Evolutionary conservation across 2,888 invertebrate species (phyloP), one percentile per base, ranked within the genome.

Genomic region (Trissolcus brochymenae): DNA sequence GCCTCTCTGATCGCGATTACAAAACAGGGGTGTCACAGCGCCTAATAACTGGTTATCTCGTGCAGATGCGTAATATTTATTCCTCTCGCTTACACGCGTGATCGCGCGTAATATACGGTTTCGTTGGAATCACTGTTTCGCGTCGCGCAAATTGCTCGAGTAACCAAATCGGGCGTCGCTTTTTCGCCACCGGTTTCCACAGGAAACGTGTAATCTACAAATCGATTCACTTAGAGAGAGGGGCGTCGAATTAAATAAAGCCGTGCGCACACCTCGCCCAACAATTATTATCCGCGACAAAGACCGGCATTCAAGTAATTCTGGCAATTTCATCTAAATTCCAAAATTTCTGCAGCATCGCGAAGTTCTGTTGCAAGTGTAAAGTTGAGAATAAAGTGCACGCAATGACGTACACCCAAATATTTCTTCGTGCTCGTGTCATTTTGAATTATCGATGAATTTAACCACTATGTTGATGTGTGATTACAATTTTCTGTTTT

Each of bases 301-400:
- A 70, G 78, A 74, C 61, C 51, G 74, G 80, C 81, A 74, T 70
- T 79, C 79, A 82, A 87, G 87, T 87, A 87, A 89, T 88, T 87
- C 86, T 83, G 84, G 87, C 87, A 88, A 89, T 89, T 89, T 88
- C 87, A 88, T 88, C 86, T 86, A 88, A 88, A 88, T 89, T 88
- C 89, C 79, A 76, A 79, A 87, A 87, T 87, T 87, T 87, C 86
- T 83, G 67, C 76, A 79, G 68, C 76, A 71, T 76, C 76, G 65
- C 76, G 78, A 61, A 75, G 72, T 76, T 77, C 62, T 74, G 61
- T 60, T 35, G 74, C 71, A 78, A 80, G 78, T 80, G 78, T 78
- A 76, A 78, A 76, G 76, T 78, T 76, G 68, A 74, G 71, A 80
- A 78, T 78, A 74, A 61, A 65, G 59, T 21, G 73, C 72, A 71